Base-by-base conservation (phyloP, 1,140 invertebrate species). In the Scaptomyza montana region DNA sequence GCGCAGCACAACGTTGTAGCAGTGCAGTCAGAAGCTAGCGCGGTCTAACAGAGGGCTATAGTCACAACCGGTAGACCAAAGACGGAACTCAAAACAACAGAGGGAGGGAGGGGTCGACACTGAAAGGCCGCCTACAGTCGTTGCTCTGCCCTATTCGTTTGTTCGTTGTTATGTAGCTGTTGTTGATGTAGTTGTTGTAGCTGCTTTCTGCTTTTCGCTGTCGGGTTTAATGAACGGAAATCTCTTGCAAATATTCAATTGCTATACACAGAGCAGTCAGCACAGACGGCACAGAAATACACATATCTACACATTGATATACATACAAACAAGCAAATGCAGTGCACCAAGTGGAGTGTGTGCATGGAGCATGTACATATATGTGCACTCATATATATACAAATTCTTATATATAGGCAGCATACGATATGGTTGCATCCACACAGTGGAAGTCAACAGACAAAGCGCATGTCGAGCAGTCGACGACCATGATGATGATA, bases 171-270 rank as follows among this genome's bases (percentile, higher is more conserved):
- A 13, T 63, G 57, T 9, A 16, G 49, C 21, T 54, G 62, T 19
- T 60, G 75, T 61, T 82, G 68, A 19, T 61, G 56, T n/a, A 28
- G 67, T 33, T 57, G 74, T 50, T 73, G 71, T 41, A 28, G 72
- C 59, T 64, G 67, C 67, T 74, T 74, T 65, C 69, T 76, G 74
- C 67, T 73, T 78, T 80, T 80, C 71, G 75, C 77, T 78, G 84
- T 89, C 85, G 84, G 84, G 84, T 89, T 89, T 89, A 89, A 89
- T 89, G 84, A 89, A 89, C 84, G 84, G 85, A 89, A 89, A 89
- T 89, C 84, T 89, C 85, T 89, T 89, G 84, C 84, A 89, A 89
- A 89, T 89, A 89, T 89, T 89, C 84, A 89, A 89, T 89, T 89
- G 84, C 85, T 89, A 86, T 87, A 86, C 79, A 77, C 65, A 87